These are phyloP conservation scores for Crossaster papposus DNA, from an alignment of 53 echinoderm and acorn worm genomes.

Conservation along the genomic window DNA sequence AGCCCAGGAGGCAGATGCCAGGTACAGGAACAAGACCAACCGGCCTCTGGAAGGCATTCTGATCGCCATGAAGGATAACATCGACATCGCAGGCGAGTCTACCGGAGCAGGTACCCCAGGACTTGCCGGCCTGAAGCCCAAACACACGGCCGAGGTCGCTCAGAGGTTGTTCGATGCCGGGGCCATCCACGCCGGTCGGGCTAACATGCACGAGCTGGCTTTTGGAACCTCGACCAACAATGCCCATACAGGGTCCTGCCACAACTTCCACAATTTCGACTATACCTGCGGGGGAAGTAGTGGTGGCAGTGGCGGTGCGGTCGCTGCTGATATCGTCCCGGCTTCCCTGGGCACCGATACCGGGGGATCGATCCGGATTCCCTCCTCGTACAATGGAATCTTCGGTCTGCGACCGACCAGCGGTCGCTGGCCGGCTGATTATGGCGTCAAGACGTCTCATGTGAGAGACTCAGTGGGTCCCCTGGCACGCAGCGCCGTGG, in stretches of 20 bases:
- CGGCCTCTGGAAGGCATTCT: conserved; percentile 55
- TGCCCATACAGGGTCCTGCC: conserved; percentile 2
- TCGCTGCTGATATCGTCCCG: conserved; percentile 42
- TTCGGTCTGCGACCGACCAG: conserved; percentile 45
- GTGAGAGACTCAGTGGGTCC: conserved; percentile 43
- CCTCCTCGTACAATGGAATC: conserved; percentile 41
- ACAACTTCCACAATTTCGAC: conserved; percentile 50
- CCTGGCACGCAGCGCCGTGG: conserved; percentile 25
- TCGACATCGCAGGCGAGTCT: conserved; percentile 48
- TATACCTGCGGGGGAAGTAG: conserved; percentile 47
- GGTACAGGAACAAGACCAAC: conserved; percentile 55
- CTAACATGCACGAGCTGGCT: conserved; percentile 51
- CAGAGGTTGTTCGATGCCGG: conserved; percentile 42
- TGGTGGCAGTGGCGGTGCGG: conserved; percentile 49
- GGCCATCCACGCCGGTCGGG: conserved; percentile 45
- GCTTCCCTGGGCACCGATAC: conserved; percentile 46
- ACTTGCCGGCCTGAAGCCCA: conserved; percentile 50
- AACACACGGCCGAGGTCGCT: conserved; percentile 44
- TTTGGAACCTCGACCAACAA: conserved; percentile 17
- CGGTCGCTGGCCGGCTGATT: conserved; percentile 53
- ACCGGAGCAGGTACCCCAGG: conserved; percentile 46
- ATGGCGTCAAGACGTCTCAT: conserved; percentile 33
- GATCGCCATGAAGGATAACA: conserved; percentile 54
- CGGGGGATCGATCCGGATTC: conserved; percentile 29
- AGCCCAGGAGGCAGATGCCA: conserved; percentile 58